phyloP scores from a whole-genome alignment of 2,113 vertebrate species.

The Dascyllus trimaculatus region DNA sequence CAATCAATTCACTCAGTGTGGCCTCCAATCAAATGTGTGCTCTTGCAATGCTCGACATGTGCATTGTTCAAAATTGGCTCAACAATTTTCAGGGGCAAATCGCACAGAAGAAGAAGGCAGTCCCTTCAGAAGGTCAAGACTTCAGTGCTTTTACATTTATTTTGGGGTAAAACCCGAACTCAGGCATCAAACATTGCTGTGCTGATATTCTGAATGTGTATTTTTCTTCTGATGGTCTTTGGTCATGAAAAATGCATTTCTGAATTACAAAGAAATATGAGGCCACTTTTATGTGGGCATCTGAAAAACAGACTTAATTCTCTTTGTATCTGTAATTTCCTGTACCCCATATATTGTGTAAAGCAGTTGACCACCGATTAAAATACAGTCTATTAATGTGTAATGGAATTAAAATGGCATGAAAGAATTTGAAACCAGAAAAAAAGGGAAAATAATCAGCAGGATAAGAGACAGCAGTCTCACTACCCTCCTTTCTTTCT shows the following conservation, averaged over 20 bases:
- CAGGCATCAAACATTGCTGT: conserved; percentile 1
- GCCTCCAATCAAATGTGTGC: not conserved
- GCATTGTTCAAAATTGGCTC: too few relatives aligned
- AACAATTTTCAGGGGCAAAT: not conserved
- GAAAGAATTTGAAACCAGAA: not conserved
- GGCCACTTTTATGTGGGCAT: too few relatives aligned
- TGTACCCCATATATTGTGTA: not conserved
- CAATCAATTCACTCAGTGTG: conserved; percentile 5
- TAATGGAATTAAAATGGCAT: too few relatives aligned
- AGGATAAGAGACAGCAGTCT: not conserved
- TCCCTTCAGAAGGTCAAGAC: conserved; percentile 5
- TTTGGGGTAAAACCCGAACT: not conserved
- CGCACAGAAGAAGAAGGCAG: not conserved
- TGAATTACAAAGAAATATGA: conserved; percentile 2
- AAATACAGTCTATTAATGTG: not conserved
- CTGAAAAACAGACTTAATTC: not conserved
- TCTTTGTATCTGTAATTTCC: not conserved
- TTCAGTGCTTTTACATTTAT: conserved; percentile 4
- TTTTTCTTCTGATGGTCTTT: not conserved
- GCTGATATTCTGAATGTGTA: not conserved
- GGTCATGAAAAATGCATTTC: conserved; percentile 18
- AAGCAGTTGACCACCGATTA: too few relatives aligned
- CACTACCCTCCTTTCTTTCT: not conserved
- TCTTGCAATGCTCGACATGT: too few relatives aligned
- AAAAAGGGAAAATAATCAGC: not conserved